Evolutionary conservation across 2,888 invertebrate genomes (phyloP).

Genomic region (Dorcus hopei): DNA sequence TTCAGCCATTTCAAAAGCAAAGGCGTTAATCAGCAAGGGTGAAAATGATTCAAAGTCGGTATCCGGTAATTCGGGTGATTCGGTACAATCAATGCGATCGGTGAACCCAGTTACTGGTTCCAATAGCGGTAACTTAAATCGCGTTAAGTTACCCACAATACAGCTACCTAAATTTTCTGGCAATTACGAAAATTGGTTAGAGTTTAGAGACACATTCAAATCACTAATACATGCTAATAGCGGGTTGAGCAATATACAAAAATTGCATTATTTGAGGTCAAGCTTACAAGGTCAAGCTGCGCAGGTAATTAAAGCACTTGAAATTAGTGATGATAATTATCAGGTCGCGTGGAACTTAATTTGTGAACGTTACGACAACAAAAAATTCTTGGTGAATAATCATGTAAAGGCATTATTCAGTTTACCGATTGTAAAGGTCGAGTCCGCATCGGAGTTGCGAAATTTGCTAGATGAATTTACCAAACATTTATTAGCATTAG

Average conservation of each 20-base stretch:
- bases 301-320: conserved; percentile 8
- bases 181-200: conserved; percentile 3
- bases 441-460: conserved; percentile 8
- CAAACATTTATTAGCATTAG: conserved; percentile 3
- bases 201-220: conserved; percentile 8
- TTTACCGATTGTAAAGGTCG: conserved; percentile 1
- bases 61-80: too few relatives aligned
- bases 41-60: too few relatives aligned
- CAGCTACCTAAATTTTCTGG: too few relatives aligned
- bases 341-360: conserved; percentile 12
- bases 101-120: not conserved
- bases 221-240: conserved; percentile 5
- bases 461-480: conserved; percentile 1
- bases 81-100: not conserved
- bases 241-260: too few relatives aligned
- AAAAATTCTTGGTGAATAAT: conserved; percentile 10
- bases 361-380: conserved; percentile 13
- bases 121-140: not conserved
- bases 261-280: conserved; percentile 3
- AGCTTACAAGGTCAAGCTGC: conserved; percentile 12
- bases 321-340: conserved; percentile 11
- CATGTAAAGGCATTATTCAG: conserved; percentile 14
- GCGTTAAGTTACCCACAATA: conserved; percentile 6
- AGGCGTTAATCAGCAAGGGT: too few relatives aligned
- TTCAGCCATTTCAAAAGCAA: too few relatives aligned